These are phyloP conservation scores for Tachysurus fulvidraco DNA, from an alignment of 2,113 vertebrate genomes.

Conservation along the genomic window DNA sequence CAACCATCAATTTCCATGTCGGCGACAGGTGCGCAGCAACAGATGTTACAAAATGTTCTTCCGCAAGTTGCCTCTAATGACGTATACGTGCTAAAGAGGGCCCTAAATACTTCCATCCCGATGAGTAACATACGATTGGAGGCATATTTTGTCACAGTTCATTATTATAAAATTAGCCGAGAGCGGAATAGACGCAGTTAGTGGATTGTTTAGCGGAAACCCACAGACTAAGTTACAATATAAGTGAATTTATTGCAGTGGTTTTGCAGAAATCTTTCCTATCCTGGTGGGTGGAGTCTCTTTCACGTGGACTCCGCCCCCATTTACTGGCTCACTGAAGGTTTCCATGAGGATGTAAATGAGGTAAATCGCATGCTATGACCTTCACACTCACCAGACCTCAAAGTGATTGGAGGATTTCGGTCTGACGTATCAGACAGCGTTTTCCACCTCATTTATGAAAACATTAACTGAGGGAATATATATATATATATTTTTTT, in stretches of 20 bases:
- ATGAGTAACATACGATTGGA: not conserved
- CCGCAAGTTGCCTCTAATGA: not conserved
- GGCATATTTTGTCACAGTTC: not conserved
- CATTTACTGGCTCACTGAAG: not conserved
- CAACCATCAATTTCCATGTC: slow-evolving; percentile 13
- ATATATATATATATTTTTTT: no score
- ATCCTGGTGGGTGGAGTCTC: not conserved
- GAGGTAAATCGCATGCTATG: not conserved
- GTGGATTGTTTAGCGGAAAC: not conserved
- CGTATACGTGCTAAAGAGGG: not conserved
- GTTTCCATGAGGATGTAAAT: not conserved
- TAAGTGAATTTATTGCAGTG: not conserved
- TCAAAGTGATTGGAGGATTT: not conserved
- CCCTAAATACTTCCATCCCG: not conserved
- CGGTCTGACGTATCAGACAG: not conserved
- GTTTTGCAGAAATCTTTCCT: no score
- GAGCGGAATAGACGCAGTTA: not conserved
- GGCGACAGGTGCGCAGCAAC: slow-evolving; percentile 2
- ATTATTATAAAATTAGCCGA: not conserved
- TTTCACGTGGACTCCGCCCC: no score
- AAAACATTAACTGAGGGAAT: not conserved
- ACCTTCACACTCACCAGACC: not conserved
- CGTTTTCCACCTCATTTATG: no score
- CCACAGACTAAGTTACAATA: not conserved
- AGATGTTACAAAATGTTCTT: not conserved